Evolutionary conservation across 2,113 vertebrate genomes (phyloP).

Genomic region (Tachysurus fulvidraco): DNA sequence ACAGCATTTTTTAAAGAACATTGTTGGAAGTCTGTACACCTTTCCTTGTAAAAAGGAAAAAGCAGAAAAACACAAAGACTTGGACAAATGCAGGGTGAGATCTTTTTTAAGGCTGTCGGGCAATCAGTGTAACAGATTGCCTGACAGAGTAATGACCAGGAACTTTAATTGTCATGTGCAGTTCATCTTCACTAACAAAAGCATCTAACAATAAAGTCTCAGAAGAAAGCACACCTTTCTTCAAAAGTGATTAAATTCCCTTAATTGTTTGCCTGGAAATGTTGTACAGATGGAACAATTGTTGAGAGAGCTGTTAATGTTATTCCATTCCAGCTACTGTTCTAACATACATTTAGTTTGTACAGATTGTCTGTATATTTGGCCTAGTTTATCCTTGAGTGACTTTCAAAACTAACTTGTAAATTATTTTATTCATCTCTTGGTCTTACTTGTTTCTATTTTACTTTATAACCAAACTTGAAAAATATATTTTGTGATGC

Average conservation of each 20-base stretch:
- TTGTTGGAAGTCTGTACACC: not conserved
- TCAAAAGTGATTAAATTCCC: slow-evolving; percentile 67
- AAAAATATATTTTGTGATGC: not conserved
- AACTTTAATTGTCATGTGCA: slow-evolving; percentile 74
- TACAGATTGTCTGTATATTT: not conserved
- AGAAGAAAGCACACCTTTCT: slow-evolving; percentile 67
- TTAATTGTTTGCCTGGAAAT: slow-evolving; percentile 53
- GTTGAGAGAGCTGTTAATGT: not conserved
- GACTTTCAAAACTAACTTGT: not conserved
- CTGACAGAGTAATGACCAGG: slow-evolving; percentile 74
- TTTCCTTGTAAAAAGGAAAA: not conserved
- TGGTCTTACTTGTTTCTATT: not conserved
- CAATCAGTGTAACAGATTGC: slow-evolving; percentile 66
- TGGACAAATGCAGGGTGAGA: slow-evolving; percentile 28
- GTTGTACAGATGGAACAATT: slow-evolving; percentile 56
- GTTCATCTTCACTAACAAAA: slow-evolving; percentile 79
- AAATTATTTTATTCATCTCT: not conserved
- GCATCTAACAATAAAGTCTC: slow-evolving; percentile 66
- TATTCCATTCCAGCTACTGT: slow-evolving; percentile 33
- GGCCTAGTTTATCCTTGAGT: not conserved
- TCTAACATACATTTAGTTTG: slow-evolving; percentile 3
- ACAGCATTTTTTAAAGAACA: not conserved
- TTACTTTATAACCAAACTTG: not conserved
- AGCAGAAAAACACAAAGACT: slow-evolving; percentile 1
- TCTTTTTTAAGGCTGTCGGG: slow-evolving; percentile 62